phyloP scores from a whole-genome alignment of 2,113 vertebrate genomes.

The Coreoperca whiteheadi region DNA sequence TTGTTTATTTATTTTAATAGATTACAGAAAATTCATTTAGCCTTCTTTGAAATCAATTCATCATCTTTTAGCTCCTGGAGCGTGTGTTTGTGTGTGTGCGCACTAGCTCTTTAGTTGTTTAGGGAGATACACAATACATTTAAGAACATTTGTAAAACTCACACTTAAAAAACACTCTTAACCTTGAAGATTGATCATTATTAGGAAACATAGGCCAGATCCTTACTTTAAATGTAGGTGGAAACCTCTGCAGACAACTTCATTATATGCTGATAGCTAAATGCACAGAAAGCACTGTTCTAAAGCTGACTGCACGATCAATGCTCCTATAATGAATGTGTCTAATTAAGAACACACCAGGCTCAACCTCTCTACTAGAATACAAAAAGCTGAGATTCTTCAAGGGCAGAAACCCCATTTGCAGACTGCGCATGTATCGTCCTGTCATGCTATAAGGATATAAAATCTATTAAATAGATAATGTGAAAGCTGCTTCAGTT shows the following conservation, averaged over 20 bases:
- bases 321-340: conserved; percentile 52
- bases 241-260: conserved; percentile 20
- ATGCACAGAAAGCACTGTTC: conserved; percentile 40
- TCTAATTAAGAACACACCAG: conserved; percentile 46
- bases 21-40: not conserved
- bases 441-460: not conserved
- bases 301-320: conserved; percentile 46
- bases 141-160: not conserved
- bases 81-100: not conserved
- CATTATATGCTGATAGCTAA: conserved; percentile 14
- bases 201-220: not conserved
- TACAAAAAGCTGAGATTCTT: conserved; percentile 6
- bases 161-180: not conserved
- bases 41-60: not conserved
- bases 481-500: not conserved
- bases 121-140: not conserved
- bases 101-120: not conserved
- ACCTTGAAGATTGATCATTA: conserved; percentile 7
- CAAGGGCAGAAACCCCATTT: not conserved
- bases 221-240: conserved; percentile 10
- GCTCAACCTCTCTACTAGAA: conserved; percentile 9
- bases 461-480: not conserved
- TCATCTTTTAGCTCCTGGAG: not conserved
- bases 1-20: not conserved
- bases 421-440: not conserved